Evolutionary conservation across 2,113 vertebrate species (phyloP).

Genomic region (Verasper variegatus): DNA sequence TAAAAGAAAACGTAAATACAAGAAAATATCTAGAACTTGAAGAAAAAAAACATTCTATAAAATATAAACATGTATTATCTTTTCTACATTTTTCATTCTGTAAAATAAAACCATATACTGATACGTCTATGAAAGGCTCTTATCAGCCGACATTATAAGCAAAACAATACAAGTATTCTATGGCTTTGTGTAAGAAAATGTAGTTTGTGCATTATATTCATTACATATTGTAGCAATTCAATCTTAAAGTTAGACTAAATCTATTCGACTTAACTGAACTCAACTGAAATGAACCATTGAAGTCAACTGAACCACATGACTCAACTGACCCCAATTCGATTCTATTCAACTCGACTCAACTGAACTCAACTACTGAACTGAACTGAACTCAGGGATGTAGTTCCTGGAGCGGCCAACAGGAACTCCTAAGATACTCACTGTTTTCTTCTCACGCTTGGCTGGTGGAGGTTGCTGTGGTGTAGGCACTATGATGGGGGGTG

Average conservation of each 20-base stretch:
- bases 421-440: conserved; percentile 84
- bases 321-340: not conserved
- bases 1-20: no score
- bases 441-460: conserved; percentile 96
- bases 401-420: not conserved
- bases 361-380: not conserved
- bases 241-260: no score
- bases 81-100: no score
- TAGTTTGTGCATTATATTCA: not conserved
- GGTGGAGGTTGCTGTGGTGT: conserved; percentile 92
- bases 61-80: no score
- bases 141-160: no score
- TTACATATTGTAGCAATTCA: not conserved
- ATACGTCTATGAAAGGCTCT: no score
- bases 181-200: no score
- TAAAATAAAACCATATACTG: no score
- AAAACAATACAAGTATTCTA: no score
- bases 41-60: no score
- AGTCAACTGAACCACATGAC: not conserved
- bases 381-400: not conserved
- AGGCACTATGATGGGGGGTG: conserved; percentile 97
- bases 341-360: not conserved
- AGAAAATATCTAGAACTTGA: no score
- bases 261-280: not conserved
- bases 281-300: not conserved